phyloP scores from a whole-genome alignment of 2,888 invertebrate species.

The Thysanoteuthis rhombus region DNA sequence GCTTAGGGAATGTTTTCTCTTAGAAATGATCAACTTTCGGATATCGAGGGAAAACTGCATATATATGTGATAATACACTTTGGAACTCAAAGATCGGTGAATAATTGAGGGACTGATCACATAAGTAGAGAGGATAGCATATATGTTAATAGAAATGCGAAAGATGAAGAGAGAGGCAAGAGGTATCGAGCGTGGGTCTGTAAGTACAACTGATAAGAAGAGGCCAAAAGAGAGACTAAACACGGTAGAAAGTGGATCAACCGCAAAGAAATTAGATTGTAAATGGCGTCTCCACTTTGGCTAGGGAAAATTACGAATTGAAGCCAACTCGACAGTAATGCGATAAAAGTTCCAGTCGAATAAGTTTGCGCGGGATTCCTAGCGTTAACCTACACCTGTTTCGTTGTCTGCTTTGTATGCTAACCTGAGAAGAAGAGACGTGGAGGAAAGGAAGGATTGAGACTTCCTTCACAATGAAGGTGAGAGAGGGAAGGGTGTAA shows the following conservation, averaged over 20 bases:
- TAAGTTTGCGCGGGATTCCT: not conserved
- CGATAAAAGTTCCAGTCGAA: not conserved
- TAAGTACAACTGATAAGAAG: too few species aligned
- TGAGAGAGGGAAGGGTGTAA: not conserved
- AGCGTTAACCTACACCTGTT: not conserved
- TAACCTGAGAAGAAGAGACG: not conserved
- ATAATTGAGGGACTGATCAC: too few species aligned
- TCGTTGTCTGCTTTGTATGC: not conserved
- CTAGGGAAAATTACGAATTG: not conserved
- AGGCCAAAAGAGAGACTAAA: not conserved
- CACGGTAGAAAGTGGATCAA: not conserved
- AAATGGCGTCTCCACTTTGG: not conserved
- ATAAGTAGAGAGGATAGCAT: too few species aligned
- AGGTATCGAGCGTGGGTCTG: too few species aligned
- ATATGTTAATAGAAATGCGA: too few species aligned
- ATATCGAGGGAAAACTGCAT: too few species aligned
- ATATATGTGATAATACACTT: too few species aligned
- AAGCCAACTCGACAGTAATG: not conserved
- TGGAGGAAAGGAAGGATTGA: not conserved
- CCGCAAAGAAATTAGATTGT: not conserved
- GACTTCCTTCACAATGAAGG: not conserved
- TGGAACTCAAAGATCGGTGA: too few species aligned
- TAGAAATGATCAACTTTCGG: too few species aligned
- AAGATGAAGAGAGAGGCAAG: too few species aligned
- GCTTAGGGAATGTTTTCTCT: too few species aligned